phyloP scores from a whole-genome alignment of 2,797 vertebrate species.

The Scolopax rusticola region DNA sequence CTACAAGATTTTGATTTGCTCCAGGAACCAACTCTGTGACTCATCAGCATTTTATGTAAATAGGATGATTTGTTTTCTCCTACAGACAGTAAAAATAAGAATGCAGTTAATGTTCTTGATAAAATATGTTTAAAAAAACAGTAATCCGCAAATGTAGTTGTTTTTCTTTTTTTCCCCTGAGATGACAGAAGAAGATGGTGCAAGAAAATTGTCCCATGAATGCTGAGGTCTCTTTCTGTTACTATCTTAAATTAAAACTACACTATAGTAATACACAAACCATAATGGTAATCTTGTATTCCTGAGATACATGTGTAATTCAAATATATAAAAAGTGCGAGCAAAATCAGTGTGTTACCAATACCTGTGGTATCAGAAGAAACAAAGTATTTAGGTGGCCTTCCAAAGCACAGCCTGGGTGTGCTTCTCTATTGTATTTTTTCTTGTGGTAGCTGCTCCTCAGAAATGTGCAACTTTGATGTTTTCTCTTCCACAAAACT shows the following conservation, averaged over 20 bases:
- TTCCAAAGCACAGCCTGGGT: not conserved
- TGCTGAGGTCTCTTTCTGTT: not conserved
- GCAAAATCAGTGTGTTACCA: not conserved
- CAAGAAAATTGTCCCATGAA: not conserved
- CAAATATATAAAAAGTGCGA: not conserved
- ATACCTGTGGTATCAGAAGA: not conserved
- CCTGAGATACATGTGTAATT: not conserved
- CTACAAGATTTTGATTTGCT: conserved; percentile 23
- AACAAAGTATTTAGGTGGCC: not conserved
- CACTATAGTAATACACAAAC: not conserved
- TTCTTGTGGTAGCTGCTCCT: not conserved
- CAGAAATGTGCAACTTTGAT: not conserved
- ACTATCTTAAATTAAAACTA: not conserved
- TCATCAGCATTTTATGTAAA: conserved; percentile 37
- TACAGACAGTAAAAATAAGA: not conserved
- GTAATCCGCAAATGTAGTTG: not conserved
- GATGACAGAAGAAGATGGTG: not conserved
- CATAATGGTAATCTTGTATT: not conserved
- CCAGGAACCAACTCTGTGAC: not conserved
- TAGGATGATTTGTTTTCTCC: not conserved
- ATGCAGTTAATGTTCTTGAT: conserved; percentile 1
- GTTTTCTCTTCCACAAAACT: not conserved
- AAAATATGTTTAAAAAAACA: not conserved
- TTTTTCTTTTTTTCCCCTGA: not conserved
- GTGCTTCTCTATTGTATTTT: not conserved